Base-by-base conservation (phyloP, 2,888 invertebrate genomes). In the Portevinia maculata region DNA sequence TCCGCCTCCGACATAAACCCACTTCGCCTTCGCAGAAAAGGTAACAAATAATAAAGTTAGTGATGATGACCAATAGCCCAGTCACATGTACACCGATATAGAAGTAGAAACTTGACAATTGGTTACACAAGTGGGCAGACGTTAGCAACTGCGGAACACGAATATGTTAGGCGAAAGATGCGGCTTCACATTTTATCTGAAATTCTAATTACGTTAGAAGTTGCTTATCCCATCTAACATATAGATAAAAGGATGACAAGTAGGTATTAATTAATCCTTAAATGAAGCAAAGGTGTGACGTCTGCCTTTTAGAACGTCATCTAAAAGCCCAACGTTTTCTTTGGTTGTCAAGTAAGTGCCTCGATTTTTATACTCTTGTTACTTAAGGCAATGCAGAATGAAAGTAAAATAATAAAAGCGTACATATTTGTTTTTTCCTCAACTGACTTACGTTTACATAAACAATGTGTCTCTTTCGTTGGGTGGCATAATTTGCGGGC, bases 1-100 rank as follows among this genome's bases (percentile, higher is more conserved):
- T 7, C 13, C 39, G 3, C 13, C 7, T 15, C 39, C 0, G 34
- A 8, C n/a, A 13, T 7, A 15, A 62, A 17, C 21, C 65, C 41
- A 30, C 52, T 52, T 37, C 64, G 64, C 64, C 64, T 37, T 37
- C 50, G 64, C 50, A 64, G 28, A 65, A 21, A 39, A 50, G 1
- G 4, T 8, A 28, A 30, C 19, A 32, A 7, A 4, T 17, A 41
- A 41, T 28, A 41, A 59, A 28, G 4, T 39, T 7, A 17, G 28
- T n/a, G n/a, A 21, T 4, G 24, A 55, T 46, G 55, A 28, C 55
- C 24, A 48, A 8, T 11, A 37, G 9, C 30, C 30, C 13, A 32
- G 13, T 41, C 11, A 19, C 17, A 1, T 19, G 21, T 39, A 52
- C 39, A 32, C n/a, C 32, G 24, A 24, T n/a, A 21, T n/a, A n/a